A percentile compares a stretch with the other conserved stretches of the same genome.
phyloP scores from a whole-genome alignment of 2,888 invertebrate species.

The Penaeus monodon region DNA sequence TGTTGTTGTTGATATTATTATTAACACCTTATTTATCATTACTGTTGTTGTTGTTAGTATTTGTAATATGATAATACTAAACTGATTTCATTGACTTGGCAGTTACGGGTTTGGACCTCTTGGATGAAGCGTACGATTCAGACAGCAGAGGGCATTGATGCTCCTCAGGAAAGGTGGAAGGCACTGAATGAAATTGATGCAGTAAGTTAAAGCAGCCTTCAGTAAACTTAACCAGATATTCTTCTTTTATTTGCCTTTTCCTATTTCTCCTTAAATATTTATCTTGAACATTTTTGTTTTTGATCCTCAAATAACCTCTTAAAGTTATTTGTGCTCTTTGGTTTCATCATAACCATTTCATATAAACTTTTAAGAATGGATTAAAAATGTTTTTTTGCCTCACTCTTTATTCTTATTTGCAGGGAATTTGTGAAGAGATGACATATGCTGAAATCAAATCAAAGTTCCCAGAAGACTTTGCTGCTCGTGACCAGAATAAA shows the following conservation, averaged over 20 bases:
- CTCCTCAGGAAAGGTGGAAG: slow-evolving; percentile 85
- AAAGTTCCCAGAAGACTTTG: slow-evolving; percentile 90
- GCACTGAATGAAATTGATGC: slow-evolving; percentile 94
- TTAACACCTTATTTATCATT: no score
- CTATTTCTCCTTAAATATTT: no score
- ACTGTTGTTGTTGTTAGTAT: no score
- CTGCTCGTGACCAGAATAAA: slow-evolving; percentile 91
- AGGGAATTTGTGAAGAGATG: slow-evolving; percentile 93
- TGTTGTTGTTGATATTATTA: no score
- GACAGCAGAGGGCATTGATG: slow-evolving; percentile 82
- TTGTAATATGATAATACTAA: no score
- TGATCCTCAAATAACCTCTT: no score
- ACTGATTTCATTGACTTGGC: background rate
- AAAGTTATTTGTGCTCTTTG: no score
- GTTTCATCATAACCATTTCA: no score
- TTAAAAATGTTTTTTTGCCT: background rate
- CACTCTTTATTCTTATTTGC: slow-evolving; percentile 7
- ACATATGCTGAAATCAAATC: slow-evolving; percentile 95
- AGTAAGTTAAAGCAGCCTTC: slow-evolving; percentile 50
- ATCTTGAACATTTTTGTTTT: no score
- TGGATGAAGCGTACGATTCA: slow-evolving; percentile 89
- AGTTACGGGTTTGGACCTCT: slow-evolving; percentile 89
- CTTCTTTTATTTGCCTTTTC: no score
- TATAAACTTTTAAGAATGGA: no score
- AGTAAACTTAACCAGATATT: no score